Evolutionary conservation across 2,797 vertebrate species (phyloP), one percentile per base, ranked within the genome.

Genomic region (Anabas testudineus): DNA sequence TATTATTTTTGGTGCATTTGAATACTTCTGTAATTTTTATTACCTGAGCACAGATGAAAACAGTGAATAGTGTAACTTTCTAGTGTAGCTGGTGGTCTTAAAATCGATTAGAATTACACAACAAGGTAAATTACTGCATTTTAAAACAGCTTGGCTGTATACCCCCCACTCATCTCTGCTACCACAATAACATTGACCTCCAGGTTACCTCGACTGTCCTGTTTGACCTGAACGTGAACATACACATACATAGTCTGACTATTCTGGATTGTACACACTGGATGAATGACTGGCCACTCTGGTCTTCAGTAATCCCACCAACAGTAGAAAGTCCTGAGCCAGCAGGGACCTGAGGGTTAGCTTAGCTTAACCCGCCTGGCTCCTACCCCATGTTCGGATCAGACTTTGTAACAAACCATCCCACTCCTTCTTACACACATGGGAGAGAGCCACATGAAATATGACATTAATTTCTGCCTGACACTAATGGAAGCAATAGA

Each of bases 301-400:
- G 74, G 76, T 82, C 81, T 76, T 62, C 80, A 79, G 71, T 89
- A 88, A 91, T 88, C 87, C 84, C 72, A 76, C 57, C 62, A 75
- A 90, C 82, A 87, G 82, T 78, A 71, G 72, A 91, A 90, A 88
- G 66, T 76, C 76, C 88, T 87, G 88, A 92, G 75, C 67, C 74
- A 86, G 88, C 89, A 89, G 72, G 67, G 84, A 80, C 74, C 75
- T 83, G 56, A 82, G 81, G 67, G 75, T 72, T 79, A 76, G 81
- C 86, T 77, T 71, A 71, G 78, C 76, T 71, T 73, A 54, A 53
- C 43, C 16, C 4, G 47, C 37, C 30, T 55, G 56, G 47, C 67
- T 67, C 61, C 58, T 80, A 36, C 16, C 34, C n/a, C 5, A 36
- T 52, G 56, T 65, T 41, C 34, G 57, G 39, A 43, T 47, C 59